Base-by-base conservation (phyloP, 1,140 invertebrate genomes). In the Akabosia matsudoensis region DNA sequence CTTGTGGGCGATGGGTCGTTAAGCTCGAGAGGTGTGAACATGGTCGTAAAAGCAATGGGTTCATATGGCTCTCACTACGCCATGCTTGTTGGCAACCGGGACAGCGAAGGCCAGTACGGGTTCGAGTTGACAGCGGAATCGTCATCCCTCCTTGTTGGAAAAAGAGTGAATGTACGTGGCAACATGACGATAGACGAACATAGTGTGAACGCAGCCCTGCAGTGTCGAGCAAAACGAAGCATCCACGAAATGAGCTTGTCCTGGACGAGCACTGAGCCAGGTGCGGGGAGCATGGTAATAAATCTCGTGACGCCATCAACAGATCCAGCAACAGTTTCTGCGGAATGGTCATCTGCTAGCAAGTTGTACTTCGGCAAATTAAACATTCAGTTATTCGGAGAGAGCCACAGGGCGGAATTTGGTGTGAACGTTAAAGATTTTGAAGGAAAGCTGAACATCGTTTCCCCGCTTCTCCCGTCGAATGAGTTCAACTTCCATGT, bases 31-130 rank as follows among this genome's bases (percentile, higher is more conserved):
- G 31, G 31, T 78, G 10, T 67, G 72, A 72, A 22, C 16, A 14
- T 74, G 16, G 71, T 51, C 3, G 0, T 24, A 24, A 79, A 78
- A 75, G 28, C 54, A 18, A 34, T 54, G 7, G 80, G 78, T 1
- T 78, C 51, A 24, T 76, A 74, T 16, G 78, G 78, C 16, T 37
- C 74, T 70, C 80, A 79, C 70, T 79, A 73, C 34, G 22, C 74
- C 34, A 14, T 78, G 4, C 33, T 45, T 0, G 30, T 56, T 28
- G 73, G 33, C 10, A 72, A 33, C 16, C 22, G 26, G 18, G 52
- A 34, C 4, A 30, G 24, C 7, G 37, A n/a, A 30, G 61, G 61
- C 74, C 54, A 30, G 74, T 33, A 24, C 31, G 54, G 30, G 22
- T 73, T 67, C 22, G n/a, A 52, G 28, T 18, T 67, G 1, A 76